These are phyloP conservation scores for Rhea pennata DNA, from an alignment of 2,113 vertebrate genomes.

Conservation along the genomic window DNA sequence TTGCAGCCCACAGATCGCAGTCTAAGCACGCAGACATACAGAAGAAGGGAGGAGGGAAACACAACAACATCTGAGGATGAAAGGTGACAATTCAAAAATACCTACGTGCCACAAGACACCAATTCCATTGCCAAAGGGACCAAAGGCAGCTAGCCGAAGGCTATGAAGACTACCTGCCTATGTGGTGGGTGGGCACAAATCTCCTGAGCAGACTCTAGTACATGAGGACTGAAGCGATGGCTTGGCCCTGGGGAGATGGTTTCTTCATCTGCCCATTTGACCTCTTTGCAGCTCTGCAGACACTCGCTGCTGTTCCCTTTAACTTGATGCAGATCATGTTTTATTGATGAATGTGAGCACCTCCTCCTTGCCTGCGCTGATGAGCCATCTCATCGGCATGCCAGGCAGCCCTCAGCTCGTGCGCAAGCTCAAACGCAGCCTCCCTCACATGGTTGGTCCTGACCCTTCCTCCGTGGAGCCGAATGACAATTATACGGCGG, in stretches of 20 bases:
- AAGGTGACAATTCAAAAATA: background rate
- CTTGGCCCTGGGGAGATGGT: background rate
- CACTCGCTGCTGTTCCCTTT: background rate
- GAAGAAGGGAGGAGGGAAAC: background rate
- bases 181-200: too few relatives aligned
- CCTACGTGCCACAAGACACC: background rate
- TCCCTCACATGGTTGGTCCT: background rate
- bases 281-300: background rate
- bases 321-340: background rate
- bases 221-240: background rate
- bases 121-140: too few relatives aligned
- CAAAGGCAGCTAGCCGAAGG: too few relatives aligned
- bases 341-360: background rate
- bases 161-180: too few relatives aligned
- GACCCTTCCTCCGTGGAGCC: background rate
- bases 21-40: background rate
- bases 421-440: background rate
- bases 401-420: background rate
- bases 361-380: background rate
- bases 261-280: background rate
- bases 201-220: too few relatives aligned
- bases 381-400: background rate
- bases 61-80: background rate
- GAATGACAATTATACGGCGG: background rate
- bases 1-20: background rate